Evolutionary conservation across 2,888 invertebrate species (phyloP), one percentile per base, ranked within the genome.

Genomic region (Nebria brevicollis): DNA sequence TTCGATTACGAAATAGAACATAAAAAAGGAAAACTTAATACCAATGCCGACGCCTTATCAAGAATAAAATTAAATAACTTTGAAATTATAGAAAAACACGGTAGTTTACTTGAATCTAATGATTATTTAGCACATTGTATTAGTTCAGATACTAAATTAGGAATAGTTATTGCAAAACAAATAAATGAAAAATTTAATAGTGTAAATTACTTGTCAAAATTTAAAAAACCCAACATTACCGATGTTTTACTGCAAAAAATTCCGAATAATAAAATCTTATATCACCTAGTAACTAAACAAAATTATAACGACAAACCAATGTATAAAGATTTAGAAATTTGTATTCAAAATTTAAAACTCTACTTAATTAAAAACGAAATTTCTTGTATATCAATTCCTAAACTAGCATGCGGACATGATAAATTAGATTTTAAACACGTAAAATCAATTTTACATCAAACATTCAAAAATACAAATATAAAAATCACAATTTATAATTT

Each of bases 1-100:
- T 85, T 81, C 41, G 84, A 86, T 10, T 84, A 84, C n/a, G 83
- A 85, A 7, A 76, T 64, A 65, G 66, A 66, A 25, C 15, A 76
- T 66, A 76, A 76, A 76, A 20, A 76, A 66, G 34, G 76, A 20
- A 66, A 76, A 66, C n/a, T 76, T 26, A 6, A 75, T 41, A 2
- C 34, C 20, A 72, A 72, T 13, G 66, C 66, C 20, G 34, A 72
- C 25, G 72, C 72, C 8, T 26, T 72, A 20, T 72, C 72, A 13
- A 20, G 34, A 20, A 72, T 72, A 10, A 20, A 26, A 75, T n/a
- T 34, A 42, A 54, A 75, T 10, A 66, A 66, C n/a, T 75, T 76
- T 26, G 41, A 76, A 76, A 76, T 76, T 11, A 66, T 13, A 34
- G 15, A 78, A 65, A 72, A 15, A 25, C 13, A 77, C 11, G 20